These are phyloP conservation scores for Epinotia nisella DNA, from an alignment of 2,888 invertebrate genomes.

Conservation along the genomic window DNA sequence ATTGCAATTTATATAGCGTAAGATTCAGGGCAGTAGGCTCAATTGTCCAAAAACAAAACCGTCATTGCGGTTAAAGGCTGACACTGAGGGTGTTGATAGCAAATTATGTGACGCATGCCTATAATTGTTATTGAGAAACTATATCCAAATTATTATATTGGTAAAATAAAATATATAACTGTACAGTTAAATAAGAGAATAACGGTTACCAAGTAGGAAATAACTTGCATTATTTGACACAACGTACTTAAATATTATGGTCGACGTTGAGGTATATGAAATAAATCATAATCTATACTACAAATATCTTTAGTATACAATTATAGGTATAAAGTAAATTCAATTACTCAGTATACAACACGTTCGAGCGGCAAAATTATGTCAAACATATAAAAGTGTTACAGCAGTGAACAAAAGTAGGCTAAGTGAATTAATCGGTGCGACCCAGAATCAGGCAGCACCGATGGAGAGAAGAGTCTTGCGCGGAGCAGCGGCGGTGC, in stretches of 20 bases:
- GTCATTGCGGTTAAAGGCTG: constrained; percentile 14
- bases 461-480: constrained; percentile 57
- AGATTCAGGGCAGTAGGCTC: neutral
- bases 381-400: constrained; percentile 78
- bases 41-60: constrained; percentile 11
- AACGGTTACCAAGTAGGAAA: neutral
- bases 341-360: constrained; percentile 56
- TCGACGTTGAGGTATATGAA: neutral
- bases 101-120: neutral
- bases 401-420: constrained; percentile 79
- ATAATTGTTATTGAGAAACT: constrained; percentile 3
- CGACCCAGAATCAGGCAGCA: constrained; percentile 79
- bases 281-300: constrained; percentile 1
- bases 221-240: neutral
- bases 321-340: constrained; percentile 51
- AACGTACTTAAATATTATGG: neutral
- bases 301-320: constrained; percentile 44
- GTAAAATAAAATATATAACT: neutral
- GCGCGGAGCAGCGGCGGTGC: constrained; percentile 45
- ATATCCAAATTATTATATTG: constrained; percentile 11
- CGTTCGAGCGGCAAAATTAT: constrained; percentile 69
- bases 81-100: constrained; percentile 14
- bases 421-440: constrained; percentile 80
- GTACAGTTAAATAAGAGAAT: too few species aligned
- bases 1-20: neutral